phyloP scores from a whole-genome alignment of 1,140 invertebrate genomes.

The Meloidogyne exigua region DNA sequence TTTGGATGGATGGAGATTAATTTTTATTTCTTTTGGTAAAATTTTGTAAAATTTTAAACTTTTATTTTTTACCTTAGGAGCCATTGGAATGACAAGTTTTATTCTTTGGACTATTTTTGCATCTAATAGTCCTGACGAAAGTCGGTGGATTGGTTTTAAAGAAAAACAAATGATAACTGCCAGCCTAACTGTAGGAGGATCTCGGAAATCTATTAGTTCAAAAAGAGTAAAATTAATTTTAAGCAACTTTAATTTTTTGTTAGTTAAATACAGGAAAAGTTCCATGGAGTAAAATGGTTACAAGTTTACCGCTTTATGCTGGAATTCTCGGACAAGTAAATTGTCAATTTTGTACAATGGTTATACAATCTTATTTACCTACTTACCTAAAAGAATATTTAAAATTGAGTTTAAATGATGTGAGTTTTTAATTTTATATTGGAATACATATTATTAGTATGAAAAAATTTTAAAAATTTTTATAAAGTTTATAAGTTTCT shows the following conservation, averaged over 20 bases:
- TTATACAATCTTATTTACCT: slow-evolving; percentile 32
- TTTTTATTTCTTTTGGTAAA: slow-evolving; percentile 43
- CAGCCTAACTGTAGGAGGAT: not conserved
- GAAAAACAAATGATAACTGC: slow-evolving; percentile 10
- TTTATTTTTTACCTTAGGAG: slow-evolving; percentile 17
- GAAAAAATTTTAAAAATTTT: too few species aligned
- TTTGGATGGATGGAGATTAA: slow-evolving; percentile 43
- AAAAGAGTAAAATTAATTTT: not conserved
- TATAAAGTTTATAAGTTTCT: too few species aligned
- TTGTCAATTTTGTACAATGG: slow-evolving; percentile 21
- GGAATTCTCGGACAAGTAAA: slow-evolving; percentile 16
- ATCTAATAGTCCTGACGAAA: slow-evolving; percentile 37
- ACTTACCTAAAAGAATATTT: slow-evolving; percentile 45
- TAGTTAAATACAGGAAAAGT: slow-evolving; percentile 12
- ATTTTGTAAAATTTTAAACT: not conserved
- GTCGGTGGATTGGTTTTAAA: slow-evolving; percentile 28
- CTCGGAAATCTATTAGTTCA: not conserved
- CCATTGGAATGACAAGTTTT: slow-evolving; percentile 25
- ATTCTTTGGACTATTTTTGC: slow-evolving; percentile 30
- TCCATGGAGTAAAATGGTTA: slow-evolving; percentile 28
- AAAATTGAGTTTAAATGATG: slow-evolving; percentile 27
- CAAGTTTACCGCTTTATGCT: slow-evolving; percentile 7
- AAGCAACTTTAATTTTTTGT: not conserved
- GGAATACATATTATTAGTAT: too few species aligned
- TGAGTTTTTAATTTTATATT: slow-evolving; percentile 1